Base-by-base conservation (phyloP, 2,797 vertebrate species). In the Salmo trutta region DNA sequence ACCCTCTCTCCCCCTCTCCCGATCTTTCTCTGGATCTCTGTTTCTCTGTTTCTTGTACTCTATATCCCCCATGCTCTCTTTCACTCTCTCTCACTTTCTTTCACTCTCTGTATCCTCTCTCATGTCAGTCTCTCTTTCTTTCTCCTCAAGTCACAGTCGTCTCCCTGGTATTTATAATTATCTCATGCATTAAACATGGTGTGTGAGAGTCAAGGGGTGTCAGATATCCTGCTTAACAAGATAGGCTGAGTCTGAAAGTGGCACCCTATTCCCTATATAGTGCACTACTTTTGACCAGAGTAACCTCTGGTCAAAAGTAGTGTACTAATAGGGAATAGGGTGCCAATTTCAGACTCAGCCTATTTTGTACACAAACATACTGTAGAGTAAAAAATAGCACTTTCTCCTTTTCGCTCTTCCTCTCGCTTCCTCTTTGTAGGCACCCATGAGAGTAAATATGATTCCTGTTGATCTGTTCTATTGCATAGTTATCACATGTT, bases 151-250 rank as follows among this genome's bases (percentile, higher is more conserved):
- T 70, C 68, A 5, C 36, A 33, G 1, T 47, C n/a, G 21, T 17
- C 68, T 41, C 8, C 3, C 12, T 33, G 68, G 36, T 70, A 24
- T 70, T 70, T 7, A 41, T 70, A 70, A 41, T 33, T 10, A 47
- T 19, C 68, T 70, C 33, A 47, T 70, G 19, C 36, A 47, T 41
- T 67, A 68, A 29, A 68, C 66, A 68, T 33, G n/a, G 27, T 16
- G 66, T 24, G n/a, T n/a, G 70, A 71, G 66, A 68, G 66, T 41
- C 68, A 16, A 36, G 12, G 65, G 68, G 52, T 31, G 31, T 6
- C 59, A 77, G 79, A 78, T 79, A 78, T 73, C 74, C 51, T 54
- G 33, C 69, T 81, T 73, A 19, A 59, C 16, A 12, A 54, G 36
- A 71, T 5, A 70, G 66, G 33, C 10, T 47, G 2, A 52, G 73